Percentiles rank a stretch among this genome's conserved stretches.
phyloP scores from a whole-genome alignment of 1,140 invertebrate species.

The Atopsyche davidsoni region DNA sequence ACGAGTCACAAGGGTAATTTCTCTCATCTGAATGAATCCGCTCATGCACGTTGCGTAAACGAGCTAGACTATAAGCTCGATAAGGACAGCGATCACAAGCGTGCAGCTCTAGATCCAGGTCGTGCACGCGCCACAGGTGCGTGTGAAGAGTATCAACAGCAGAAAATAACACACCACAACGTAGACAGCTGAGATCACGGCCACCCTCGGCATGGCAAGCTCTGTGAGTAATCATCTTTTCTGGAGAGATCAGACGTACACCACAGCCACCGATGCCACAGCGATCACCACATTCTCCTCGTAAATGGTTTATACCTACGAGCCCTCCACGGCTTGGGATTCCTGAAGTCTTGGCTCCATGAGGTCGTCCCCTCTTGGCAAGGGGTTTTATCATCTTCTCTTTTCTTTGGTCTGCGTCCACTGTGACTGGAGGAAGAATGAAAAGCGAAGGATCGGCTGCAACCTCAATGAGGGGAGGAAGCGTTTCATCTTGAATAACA shows the following conservation, averaged over 20 bases:
- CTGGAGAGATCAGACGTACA: constrained; percentile 36
- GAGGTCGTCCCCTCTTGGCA: background rate
- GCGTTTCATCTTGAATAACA: constrained; percentile 19
- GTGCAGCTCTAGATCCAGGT: constrained; percentile 69
- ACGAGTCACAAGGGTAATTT: constrained; percentile 57
- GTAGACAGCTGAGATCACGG: constrained; percentile 57
- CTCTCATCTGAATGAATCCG: constrained; percentile 61
- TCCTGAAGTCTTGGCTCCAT: background rate
- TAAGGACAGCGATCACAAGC: constrained; percentile 60
- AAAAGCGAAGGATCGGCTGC: constrained; percentile 4
- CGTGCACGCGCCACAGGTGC: constrained; percentile 71
- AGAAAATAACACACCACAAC: constrained; percentile 52
- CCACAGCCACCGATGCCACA: constrained; percentile 38
- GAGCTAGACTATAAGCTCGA: constrained; percentile 57
- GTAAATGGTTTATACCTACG: background rate
- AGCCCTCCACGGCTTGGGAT: constrained; percentile 1
- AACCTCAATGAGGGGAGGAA: constrained; percentile 17
- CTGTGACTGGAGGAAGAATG: no score
- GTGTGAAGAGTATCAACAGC: constrained; percentile 59
- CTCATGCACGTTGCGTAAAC: constrained; percentile 61
- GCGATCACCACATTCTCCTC: constrained; percentile 12
- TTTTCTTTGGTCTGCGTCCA: constrained; percentile 18
- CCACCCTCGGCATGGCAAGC: constrained; percentile 55
- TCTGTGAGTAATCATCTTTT: constrained; percentile 49
- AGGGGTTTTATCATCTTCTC: constrained; percentile 17